Conservation (phyloP, 1,140 invertebrate species). For the Polypedilum vanderplanki region DNA sequence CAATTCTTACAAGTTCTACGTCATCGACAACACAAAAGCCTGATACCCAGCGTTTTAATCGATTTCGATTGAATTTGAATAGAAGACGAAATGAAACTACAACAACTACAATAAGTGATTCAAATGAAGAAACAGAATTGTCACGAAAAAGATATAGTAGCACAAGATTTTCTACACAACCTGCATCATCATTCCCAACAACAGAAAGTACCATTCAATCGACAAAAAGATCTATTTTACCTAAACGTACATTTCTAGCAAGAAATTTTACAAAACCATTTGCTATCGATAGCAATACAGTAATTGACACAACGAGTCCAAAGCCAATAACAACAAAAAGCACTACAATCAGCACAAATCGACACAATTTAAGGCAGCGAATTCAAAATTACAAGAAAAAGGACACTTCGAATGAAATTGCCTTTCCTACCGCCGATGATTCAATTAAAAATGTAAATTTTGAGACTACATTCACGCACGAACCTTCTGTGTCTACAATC, state of each 20-base stretch:
- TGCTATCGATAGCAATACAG: background rate
- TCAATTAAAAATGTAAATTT: constrained; percentile 20
- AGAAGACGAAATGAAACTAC: constrained; percentile 7
- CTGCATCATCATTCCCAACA: background rate
- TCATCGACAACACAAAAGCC: background rate
- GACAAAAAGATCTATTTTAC: background rate
- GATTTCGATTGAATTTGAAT: constrained; percentile 7
- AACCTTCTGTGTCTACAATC: background rate
- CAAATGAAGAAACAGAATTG: background rate
- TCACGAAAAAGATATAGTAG: background rate
- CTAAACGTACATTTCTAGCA: background rate
- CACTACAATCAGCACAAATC: background rate
- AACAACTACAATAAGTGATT: background rate
- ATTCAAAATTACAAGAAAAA: constrained; percentile 11
- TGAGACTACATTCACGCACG: background rate
- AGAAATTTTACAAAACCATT: background rate
- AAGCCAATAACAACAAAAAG: background rate
- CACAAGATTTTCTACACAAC: background rate
- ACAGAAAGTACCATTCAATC: background rate
- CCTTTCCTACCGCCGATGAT: background rate
- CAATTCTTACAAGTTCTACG: background rate
- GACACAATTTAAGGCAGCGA: background rate
- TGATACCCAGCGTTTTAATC: background rate
- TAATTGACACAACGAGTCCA: background rate
- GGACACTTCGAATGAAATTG: background rate